These are phyloP conservation scores for Trematomus bernacchii DNA, from an alignment of 2,797 vertebrate species.

Conservation along the genomic window DNA sequence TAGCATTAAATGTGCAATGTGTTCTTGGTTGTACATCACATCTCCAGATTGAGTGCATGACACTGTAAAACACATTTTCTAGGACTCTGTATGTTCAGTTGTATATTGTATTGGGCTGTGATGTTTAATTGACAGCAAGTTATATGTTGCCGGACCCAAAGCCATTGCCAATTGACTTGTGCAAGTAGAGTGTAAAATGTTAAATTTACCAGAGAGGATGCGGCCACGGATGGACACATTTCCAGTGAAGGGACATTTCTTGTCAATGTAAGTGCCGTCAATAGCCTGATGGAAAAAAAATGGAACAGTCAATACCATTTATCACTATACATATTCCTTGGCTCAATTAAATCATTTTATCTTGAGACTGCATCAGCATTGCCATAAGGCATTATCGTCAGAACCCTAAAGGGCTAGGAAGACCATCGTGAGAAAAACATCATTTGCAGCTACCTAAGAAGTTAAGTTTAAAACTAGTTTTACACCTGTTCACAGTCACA, in stretches of 20 bases:
- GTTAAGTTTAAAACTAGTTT: rapidly evolving
- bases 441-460: constrained; percentile 71
- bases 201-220: constrained; percentile 91
- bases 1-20: neutral
- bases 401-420: constrained; percentile 79
- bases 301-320: neutral
- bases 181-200: rapidly evolving
- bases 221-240: constrained; percentile 95
- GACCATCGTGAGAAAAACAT: constrained; percentile 89
- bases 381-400: constrained; percentile 85
- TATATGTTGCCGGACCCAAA: neutral
- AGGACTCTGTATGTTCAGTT: neutral
- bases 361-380: constrained; percentile 79
- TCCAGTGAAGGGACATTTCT: constrained; percentile 97
- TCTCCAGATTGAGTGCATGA: neutral
- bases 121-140: neutral
- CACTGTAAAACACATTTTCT: neutral
- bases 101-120: rapidly evolving
- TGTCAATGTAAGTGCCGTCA: constrained; percentile 95
- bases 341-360: rapidly evolving
- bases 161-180: neutral
- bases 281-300: constrained; percentile 86
- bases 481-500: constrained; percentile 34
- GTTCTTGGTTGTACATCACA: neutral
- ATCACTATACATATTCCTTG: rapidly evolving